These are phyloP conservation scores for Cochlearius cochlearius DNA, from an alignment of 2,113 vertebrate genomes.

Conservation along the genomic window DNA sequence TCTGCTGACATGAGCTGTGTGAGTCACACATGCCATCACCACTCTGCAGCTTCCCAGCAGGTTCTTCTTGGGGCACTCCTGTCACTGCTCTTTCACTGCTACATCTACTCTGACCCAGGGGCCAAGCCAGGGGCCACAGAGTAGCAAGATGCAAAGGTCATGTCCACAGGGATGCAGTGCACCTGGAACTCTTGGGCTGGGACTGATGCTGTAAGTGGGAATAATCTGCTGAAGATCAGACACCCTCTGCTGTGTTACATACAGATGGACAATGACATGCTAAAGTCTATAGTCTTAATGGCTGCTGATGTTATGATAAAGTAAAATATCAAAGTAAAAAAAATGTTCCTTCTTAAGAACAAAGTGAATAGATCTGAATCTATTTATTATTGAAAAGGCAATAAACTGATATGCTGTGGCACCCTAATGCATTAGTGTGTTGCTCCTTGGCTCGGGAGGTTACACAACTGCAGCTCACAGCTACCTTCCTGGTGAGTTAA, in stretches of 20 bases:
- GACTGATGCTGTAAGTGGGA: background rate
- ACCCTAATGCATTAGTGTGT: background rate
- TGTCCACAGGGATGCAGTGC: background rate
- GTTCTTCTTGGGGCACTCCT: background rate
- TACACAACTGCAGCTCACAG: background rate
- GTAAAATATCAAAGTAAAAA: background rate
- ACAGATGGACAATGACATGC: background rate
- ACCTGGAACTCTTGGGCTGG: background rate
- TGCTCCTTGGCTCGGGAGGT: background rate
- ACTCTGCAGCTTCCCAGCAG: background rate
- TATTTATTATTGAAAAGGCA: background rate
- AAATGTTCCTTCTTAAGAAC: background rate
- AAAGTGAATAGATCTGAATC: background rate
- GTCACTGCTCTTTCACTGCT: background rate
- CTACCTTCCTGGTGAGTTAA: background rate
- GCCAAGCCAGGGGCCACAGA: background rate
- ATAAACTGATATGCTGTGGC: background rate
- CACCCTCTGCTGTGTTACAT: background rate
- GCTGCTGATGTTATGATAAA: background rate
- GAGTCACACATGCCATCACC: background rate
- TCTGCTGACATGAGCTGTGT: background rate
- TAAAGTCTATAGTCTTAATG: background rate
- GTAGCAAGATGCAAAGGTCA: background rate
- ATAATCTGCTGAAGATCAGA: background rate
- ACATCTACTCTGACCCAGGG: background rate